Conservation (phyloP, 2,113 vertebrate genomes). For the Mesoclemmys tuberculata region DNA sequence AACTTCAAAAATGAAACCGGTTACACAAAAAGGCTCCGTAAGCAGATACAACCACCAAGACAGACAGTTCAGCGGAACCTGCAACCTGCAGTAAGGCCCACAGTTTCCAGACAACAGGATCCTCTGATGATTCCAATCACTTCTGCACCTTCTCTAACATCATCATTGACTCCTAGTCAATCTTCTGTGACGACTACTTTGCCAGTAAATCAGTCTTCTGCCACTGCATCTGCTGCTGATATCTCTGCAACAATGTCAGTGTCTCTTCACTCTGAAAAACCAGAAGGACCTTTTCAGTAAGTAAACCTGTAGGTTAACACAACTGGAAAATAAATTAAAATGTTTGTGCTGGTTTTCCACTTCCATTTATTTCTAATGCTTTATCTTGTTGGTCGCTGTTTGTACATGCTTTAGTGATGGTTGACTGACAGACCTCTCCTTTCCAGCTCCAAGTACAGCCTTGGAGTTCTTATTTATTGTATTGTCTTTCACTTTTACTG, state of each 20-base stretch:
- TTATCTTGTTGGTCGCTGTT: background rate
- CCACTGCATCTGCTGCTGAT: constrained; percentile 69
- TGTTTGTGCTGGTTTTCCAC: background rate
- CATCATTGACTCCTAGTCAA: constrained; percentile 52
- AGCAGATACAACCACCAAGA: constrained; percentile 76
- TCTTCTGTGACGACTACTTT: constrained; percentile 59
- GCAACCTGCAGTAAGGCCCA: constrained; percentile 76
- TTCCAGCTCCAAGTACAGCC: background rate
- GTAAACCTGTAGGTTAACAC: constrained; percentile 47
- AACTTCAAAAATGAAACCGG: constrained; percentile 95
- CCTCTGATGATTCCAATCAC: constrained; percentile 83
- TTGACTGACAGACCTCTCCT: background rate
- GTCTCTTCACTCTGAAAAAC: constrained; percentile 80
- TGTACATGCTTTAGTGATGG: rapidly evolving
- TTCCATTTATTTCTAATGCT: background rate
- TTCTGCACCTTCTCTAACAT: constrained; percentile 70
- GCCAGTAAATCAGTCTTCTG: constrained; percentile 66
- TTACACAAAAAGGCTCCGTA: constrained; percentile 82
- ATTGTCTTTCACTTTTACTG: background rate
- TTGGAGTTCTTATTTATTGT: background rate
- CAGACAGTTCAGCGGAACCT: constrained; percentile 75
- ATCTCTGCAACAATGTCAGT: constrained; percentile 78
- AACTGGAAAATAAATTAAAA: background rate
- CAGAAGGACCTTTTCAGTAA: constrained; percentile 82
- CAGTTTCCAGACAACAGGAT: constrained; percentile 87